Base-by-base conservation (phyloP, 2,797 vertebrate species). In the Trematomus bernacchii region DNA sequence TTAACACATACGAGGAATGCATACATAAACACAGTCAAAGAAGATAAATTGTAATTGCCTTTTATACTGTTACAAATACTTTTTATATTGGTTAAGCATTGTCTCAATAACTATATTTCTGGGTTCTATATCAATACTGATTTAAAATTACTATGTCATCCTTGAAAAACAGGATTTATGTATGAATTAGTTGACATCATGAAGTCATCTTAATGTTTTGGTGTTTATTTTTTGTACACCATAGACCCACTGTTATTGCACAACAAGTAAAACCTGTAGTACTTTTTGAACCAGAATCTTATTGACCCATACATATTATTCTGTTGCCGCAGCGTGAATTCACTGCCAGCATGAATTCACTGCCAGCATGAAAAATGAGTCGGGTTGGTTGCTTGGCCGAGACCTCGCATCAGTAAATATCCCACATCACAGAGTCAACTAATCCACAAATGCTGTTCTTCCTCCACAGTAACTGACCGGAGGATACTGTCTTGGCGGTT, bases 291-390 rank as follows among this genome's bases (percentile, higher is more conserved):
- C 5, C 5, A 0, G 33, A 46, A 48, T 67, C 33, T 73, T 74
- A 76, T 54, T 75, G 64, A 82, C 23, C 43, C 59, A 58, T 18
- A 62, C 46, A 30, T 58, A 71, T 71, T 74, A 83, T 61, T 77
- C 60, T 71, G 23, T 60, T 76, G 43, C 69, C 57, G 77, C 66
- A 70, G 65, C 53, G 69, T 30, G 19, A 73, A 60, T 78, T 48
- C 4, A 13, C 60, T 83, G 77, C 46, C 80, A 73, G 72, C 52
- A 54, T 79, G 51, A 82, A 79, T 78, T 50, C 5, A 13, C 61
- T 83, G 77, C 46, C 80, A 73, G 72, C 52, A 54, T 79, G 52
- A n/a, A 81, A 79, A 75, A 73, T 78, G 57, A 88, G 66, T 85
- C 72, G 44, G 68, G 83, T 52, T 14, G 65, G 64, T 53, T 44